phyloP scores from a whole-genome alignment of 2,888 invertebrate genomes.

The Noctua janthe region DNA sequence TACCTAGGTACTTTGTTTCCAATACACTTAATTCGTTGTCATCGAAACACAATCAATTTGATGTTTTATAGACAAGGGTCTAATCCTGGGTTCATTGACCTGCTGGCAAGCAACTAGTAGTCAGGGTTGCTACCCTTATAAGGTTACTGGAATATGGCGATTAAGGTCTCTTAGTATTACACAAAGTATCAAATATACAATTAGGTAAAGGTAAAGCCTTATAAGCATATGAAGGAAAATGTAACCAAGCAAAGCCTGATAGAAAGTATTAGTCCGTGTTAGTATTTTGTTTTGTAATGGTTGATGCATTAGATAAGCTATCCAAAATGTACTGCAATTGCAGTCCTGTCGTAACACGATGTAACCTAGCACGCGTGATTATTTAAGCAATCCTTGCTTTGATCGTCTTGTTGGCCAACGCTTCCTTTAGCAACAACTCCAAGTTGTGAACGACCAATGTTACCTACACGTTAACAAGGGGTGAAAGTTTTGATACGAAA shows the following conservation, averaged over 20 bases:
- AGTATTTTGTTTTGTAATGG: not conserved
- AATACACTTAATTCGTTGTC: constrained; percentile 38
- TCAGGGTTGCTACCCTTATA: constrained; percentile 50
- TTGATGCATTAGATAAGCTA: not conserved
- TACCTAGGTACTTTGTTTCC: constrained; percentile 8
- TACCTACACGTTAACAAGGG: not conserved
- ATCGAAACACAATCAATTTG: constrained; percentile 40
- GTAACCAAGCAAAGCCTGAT: not conserved
- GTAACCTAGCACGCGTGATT: not conserved
- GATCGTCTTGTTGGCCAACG: not conserved
- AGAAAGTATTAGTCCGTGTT: not conserved
- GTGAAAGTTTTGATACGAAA: not conserved
- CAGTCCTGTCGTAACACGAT: not conserved
- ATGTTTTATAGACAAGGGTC: constrained; percentile 37
- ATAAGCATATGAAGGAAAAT: not conserved
- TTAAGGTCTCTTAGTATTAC: not conserved
- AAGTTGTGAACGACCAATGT: not conserved
- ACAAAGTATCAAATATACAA: constrained; percentile 18
- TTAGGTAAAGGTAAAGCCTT: not conserved
- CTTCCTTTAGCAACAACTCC: not conserved
- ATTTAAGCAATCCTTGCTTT: not conserved
- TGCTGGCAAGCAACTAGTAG: constrained; percentile 14
- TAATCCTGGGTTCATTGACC: constrained; percentile 31
- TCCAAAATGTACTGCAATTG: constrained; percentile 16
- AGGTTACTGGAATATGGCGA: constrained; percentile 1